Percentiles rank a stretch among this genome's conserved stretches.
These are phyloP conservation scores for Aphelenchoides besseyi DNA, from an alignment of 1,140 invertebrate species.

Conservation along the genomic window DNA sequence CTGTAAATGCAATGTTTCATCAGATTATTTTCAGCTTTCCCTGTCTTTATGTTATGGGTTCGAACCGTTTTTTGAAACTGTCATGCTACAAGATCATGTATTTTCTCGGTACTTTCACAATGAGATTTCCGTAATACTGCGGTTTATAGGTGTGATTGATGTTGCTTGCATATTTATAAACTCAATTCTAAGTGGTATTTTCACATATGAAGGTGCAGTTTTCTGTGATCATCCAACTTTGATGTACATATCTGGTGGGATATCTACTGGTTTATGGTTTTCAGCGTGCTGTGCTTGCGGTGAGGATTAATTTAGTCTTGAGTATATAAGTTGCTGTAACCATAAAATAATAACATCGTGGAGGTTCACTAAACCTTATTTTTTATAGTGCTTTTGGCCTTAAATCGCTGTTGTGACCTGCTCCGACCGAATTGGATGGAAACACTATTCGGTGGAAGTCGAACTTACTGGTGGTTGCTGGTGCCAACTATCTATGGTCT, in stretches of 20 bases:
- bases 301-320: too few species aligned
- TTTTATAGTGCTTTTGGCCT: constrained; percentile 26
- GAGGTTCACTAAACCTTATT: too few species aligned
- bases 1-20: too few species aligned
- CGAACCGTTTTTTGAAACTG: constrained; percentile 13
- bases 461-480: constrained; percentile 31
- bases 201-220: neutral
- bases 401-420: constrained; percentile 32
- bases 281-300: constrained; percentile 32
- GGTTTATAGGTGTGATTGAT: constrained; percentile 29
- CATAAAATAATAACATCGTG: too few species aligned
- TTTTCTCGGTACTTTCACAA: too few species aligned
- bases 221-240: constrained; percentile 32
- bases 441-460: constrained; percentile 21
- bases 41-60: constrained; percentile 25
- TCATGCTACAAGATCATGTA: constrained; percentile 40
- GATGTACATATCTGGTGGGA: constrained; percentile 26
- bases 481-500: constrained; percentile 23
- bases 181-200: constrained; percentile 27
- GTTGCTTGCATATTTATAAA: constrained; percentile 22
- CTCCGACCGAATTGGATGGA: constrained; percentile 35
- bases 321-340: too few species aligned
- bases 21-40: constrained; percentile 22
- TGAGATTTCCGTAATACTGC: too few species aligned
- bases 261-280: constrained; percentile 32